Base-by-base conservation (phyloP, 2,888 invertebrate species). In the Agrotis clavis region DNA sequence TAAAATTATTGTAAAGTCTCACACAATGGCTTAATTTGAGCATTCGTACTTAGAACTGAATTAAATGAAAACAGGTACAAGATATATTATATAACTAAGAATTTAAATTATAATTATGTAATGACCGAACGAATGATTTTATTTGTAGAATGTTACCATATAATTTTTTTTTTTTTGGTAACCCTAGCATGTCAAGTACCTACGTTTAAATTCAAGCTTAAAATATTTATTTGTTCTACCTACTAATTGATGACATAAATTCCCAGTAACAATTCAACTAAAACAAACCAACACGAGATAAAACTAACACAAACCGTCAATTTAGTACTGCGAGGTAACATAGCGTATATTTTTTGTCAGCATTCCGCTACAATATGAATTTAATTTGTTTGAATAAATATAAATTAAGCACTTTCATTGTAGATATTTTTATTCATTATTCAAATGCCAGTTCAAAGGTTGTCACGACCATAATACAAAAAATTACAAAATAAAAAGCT, bases 231-330 rank as follows among this genome's bases (percentile, higher is more conserved):
- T 64, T 51, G 45, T 64, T 71, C 51, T 21, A n/a, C n/a, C 25
- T 25, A 60, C 45, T 53, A 67, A 77, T 63, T 59, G 80, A 45
- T n/a, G 48, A 47, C 30, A 79, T 74, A 73, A 74, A 74, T 80
- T 62, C 47, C 21, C 4, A 25, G 48, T 19, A 54, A 25, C 21
- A 63, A 66, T 63, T 72, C 21, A 79, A 75, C 71, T 60, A 71
- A 57, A 71, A 53, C 41, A 25, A n/a, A 45, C 30, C 9, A 73
- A 73, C 30, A 16, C n/a, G n/a, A 64, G 54, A 67, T 77, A 61
- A 60, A 53, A 64, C 80, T 63, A 64, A 67, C 54, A 51, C 54
- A 63, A 67, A n/a, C 35, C 60, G 56, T 64, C 47, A 74, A 80
- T 66, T 80, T 66, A n/a, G 80, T 47, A 19, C 25, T 7, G 51